phyloP scores from a whole-genome alignment of 2,888 invertebrate species.

The Leptopilina drosophilae region DNA sequence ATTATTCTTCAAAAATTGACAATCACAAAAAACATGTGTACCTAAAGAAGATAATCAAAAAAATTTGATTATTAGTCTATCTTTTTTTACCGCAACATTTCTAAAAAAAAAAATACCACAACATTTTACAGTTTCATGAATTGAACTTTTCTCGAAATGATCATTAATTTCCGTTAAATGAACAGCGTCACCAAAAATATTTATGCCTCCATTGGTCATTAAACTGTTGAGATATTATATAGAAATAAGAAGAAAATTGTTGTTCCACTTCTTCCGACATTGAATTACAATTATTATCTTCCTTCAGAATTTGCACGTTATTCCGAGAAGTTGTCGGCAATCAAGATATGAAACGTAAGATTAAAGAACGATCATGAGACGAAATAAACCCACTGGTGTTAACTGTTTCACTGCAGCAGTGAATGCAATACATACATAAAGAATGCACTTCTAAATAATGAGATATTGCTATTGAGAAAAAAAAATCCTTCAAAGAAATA shows the following conservation, averaged over 20 bases:
- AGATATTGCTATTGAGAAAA: slow-evolving; percentile 10
- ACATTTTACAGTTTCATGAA: not conserved
- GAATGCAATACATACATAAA: slow-evolving; percentile 20
- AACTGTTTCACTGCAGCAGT: slow-evolving; percentile 34
- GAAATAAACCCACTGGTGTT: slow-evolving; percentile 31
- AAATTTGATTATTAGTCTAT: not conserved
- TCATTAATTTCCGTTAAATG: not conserved
- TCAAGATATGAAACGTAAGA: slow-evolving; percentile 24
- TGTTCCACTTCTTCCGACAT: slow-evolving; percentile 24
- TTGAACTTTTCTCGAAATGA: not conserved
- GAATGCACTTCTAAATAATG: slow-evolving; percentile 22
- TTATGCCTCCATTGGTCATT: slow-evolving; percentile 1
- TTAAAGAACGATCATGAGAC: slow-evolving; percentile 22
- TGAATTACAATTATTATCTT: slow-evolving; percentile 8
- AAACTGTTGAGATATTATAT: slow-evolving; percentile 1
- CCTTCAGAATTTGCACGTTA: slow-evolving; percentile 30
- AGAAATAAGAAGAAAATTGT: slow-evolving; percentile 31
- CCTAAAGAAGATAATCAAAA: not conserved
- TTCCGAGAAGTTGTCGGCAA: slow-evolving; percentile 34
- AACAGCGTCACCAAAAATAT: slow-evolving; percentile 24
- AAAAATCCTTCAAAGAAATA: slow-evolving; percentile 29
- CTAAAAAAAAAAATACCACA: too few relatives aligned
- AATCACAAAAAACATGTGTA: not conserved
- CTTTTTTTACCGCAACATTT: not conserved
- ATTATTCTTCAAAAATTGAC: not conserved